Evolutionary conservation across 2,888 invertebrate species (phyloP).

Genomic region (Epirrhoe alternata): DNA sequence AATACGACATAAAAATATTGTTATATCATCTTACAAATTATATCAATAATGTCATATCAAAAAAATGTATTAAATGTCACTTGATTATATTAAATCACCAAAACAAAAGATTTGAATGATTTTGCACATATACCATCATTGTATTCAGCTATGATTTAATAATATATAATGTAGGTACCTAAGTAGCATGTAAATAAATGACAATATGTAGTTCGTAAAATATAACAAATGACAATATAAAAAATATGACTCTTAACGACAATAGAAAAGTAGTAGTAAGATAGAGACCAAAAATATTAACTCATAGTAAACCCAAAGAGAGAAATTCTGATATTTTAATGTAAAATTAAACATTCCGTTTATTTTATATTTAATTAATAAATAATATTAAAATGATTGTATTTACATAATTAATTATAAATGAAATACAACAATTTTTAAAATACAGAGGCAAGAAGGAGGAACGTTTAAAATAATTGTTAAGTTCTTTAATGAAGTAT

Average conservation of each 20-base stretch:
- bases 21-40: slow-evolving; percentile 39
- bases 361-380: not conserved
- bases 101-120: not conserved
- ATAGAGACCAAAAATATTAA: slow-evolving; percentile 66
- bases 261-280: slow-evolving; percentile 61
- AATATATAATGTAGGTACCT: slow-evolving; percentile 15
- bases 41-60: slow-evolving; percentile 71
- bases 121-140: not conserved
- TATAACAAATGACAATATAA: slow-evolving; percentile 6
- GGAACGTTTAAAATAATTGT: not conserved
- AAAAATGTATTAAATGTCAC: not conserved
- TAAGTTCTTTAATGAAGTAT: no score
- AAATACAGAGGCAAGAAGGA: not conserved
- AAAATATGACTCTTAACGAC: slow-evolving; percentile 65
- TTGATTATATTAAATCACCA: not conserved
- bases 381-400: no score
- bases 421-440: no score
- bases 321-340: slow-evolving; percentile 20
- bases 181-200: no score
- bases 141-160: slow-evolving; percentile 13
- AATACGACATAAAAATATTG: not conserved
- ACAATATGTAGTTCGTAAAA: slow-evolving; percentile 49
- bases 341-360: slow-evolving; percentile 5
- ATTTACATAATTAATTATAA: no score
- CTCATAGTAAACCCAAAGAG: slow-evolving; percentile 28